Evolutionary conservation across 2,888 invertebrate genomes (phyloP).

Genomic region (Morpho deidamia): DNA sequence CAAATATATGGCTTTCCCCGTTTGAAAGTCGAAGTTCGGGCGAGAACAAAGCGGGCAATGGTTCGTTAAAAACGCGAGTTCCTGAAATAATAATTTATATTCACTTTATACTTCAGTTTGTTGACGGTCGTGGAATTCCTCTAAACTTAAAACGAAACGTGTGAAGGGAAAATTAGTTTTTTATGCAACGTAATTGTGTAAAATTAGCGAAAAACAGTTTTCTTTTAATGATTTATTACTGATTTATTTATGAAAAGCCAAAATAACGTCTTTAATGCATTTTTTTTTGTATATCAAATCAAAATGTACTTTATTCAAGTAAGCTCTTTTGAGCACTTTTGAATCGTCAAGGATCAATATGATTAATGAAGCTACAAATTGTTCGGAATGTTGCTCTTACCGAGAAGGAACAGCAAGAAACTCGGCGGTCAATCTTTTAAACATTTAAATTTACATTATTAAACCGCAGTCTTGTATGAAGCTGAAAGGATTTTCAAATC

Average conservation of each 20-base stretch:
- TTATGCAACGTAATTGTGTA: background rate
- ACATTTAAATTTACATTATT: no score
- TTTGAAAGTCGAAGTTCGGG: conserved; percentile 29
- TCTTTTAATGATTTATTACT: background rate
- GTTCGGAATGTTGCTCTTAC: no score
- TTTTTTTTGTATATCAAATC: no score
- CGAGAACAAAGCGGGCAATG: conserved; percentile 63
- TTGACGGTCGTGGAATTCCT: conserved; percentile 39
- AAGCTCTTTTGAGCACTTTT: no score
- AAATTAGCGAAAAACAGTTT: background rate
- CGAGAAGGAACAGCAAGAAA: no score
- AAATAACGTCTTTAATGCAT: background rate
- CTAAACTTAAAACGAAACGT: conserved; percentile 18
- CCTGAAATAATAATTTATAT: conserved; percentile 41
- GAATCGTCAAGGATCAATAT: no score
- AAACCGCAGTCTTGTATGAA: no score
- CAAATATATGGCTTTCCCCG: conserved; percentile 48
- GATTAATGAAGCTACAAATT: no score
- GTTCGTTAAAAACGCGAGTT: conserved; percentile 53
- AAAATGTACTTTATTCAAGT: no score
- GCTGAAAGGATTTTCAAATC: no score
- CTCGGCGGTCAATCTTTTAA: no score
- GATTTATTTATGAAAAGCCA: background rate
- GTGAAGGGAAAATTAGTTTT: conserved; percentile 31
- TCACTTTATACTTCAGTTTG: conserved; percentile 38